Conservation (phyloP, 1,140 invertebrate species). For the Heterodera schachtii region DNA sequence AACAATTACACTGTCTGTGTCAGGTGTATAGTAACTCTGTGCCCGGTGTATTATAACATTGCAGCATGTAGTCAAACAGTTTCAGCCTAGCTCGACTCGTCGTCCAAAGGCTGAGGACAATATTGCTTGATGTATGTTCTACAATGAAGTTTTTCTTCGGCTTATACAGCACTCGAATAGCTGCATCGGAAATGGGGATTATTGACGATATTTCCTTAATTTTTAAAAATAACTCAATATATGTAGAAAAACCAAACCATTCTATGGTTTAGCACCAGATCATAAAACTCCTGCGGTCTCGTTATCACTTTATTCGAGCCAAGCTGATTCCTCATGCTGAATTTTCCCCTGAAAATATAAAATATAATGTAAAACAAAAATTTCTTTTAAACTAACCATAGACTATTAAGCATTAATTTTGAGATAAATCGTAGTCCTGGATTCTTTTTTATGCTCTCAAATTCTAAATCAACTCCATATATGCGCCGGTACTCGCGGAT, state of each 20-base stretch:
- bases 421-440: conserved; percentile 8
- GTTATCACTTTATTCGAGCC: conserved; percentile 7
- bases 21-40: neutral
- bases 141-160: conserved; percentile 5
- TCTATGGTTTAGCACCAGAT: neutral
- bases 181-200: neutral
- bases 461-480: neutral
- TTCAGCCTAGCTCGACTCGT: conserved; percentile 8
- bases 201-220: neutral
- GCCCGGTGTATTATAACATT: neutral
- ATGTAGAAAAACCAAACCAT: neutral
- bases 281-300: neutral
- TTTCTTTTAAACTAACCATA: neutral
- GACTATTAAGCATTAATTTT: conserved; percentile 12
- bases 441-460: neutral
- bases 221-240: neutral
- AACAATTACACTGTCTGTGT: conserved; percentile 13
- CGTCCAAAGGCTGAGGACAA: conserved; percentile 11
- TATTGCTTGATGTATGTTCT: conserved; percentile 6
- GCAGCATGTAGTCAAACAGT: neutral
- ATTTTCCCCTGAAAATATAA: conserved; percentile 8
- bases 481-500: conserved; percentile 9
- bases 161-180: conserved; percentile 7
- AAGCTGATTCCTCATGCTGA: conserved; percentile 13
- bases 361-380: neutral